Percentiles rank a stretch among this genome's conserved stretches.
These are phyloP conservation scores for Porites cylindrica DNA, from an alignment of 92 coral and sea anemone genomes.

Conservation along the genomic window DNA sequence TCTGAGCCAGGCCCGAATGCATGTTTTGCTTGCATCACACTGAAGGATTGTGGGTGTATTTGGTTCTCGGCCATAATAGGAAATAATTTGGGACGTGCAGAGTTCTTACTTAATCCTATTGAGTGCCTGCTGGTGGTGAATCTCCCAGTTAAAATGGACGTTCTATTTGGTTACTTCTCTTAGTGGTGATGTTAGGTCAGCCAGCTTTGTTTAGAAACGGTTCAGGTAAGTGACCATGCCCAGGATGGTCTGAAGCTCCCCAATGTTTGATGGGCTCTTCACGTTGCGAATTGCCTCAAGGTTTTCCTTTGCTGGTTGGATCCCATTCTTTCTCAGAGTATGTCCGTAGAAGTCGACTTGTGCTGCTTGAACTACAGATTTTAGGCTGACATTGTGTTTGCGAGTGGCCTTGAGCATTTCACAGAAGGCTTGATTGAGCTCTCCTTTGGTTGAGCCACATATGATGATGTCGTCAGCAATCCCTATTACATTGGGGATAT, in stretches of 20 bases:
- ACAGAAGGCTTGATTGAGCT: constrained; percentile 60
- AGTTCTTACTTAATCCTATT: constrained; percentile 60
- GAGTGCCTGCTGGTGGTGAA: constrained; percentile 59
- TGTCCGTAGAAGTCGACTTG: constrained; percentile 59
- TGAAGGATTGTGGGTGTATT: constrained; percentile 44
- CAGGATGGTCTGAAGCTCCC: constrained; percentile 64
- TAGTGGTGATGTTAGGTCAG: constrained; percentile 60
- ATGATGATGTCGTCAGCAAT: constrained; percentile 67
- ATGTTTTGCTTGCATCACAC: constrained; percentile 55
- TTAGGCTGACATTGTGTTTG: constrained; percentile 56
- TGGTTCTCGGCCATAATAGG: constrained; percentile 59
- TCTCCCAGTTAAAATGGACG: constrained; percentile 62
- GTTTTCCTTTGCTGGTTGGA: constrained; percentile 64
- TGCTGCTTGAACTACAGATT: constrained; percentile 70
- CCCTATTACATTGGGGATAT: constrained; percentile 57
- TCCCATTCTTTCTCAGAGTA: constrained; percentile 54
- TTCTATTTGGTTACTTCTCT: constrained; percentile 72
- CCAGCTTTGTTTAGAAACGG: constrained; percentile 65
- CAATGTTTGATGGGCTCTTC: constrained; percentile 48
- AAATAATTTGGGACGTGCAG: constrained; percentile 32
- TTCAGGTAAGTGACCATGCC: constrained; percentile 53
- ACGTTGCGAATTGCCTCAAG: constrained; percentile 70
- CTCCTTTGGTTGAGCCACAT: constrained; percentile 63
- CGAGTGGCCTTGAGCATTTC: constrained; percentile 51
- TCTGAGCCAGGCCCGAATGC: constrained; percentile 46